Evolutionary conservation across 2,113 vertebrate species (phyloP), one percentile per base, ranked within the genome.

Genomic region (Cnemophilus loriae): DNA sequence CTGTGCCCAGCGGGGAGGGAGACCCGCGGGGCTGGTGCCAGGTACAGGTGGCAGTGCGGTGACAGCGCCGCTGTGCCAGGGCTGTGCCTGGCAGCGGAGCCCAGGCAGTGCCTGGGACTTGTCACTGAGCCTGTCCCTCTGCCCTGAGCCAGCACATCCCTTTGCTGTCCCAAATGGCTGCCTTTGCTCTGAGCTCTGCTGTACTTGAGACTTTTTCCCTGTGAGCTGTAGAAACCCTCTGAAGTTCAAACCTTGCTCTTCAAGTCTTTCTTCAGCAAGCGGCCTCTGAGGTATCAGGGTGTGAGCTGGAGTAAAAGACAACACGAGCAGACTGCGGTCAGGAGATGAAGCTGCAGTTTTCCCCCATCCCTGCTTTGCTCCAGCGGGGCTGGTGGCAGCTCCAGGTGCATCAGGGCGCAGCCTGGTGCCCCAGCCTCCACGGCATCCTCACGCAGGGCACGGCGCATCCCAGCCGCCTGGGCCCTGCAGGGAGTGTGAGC

Each of bases 361-460:
- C 32, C 35, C 35, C 37, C 55, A 8, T n/a, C 35, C n/a, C 2
- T 22, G 84, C 41, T 21, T 16, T 8, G 44, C 89, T 57, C 39
- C 60, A 10, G 27, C 0, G 3, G 22, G 53, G 24, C 32, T 1
- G 1, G 4, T 32, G 41, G 63, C 63, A 39, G 50, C 90, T 37
- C 35, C 60, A 12, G 76, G 33, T 8, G 0, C 39, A 1, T 11
- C 56, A 59, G 52, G 69, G 63, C 8, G 3, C 64, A 13, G 39
- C 70, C n/a, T 1, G 0, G 13, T 6, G 24, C 41, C 28, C 10
- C 67, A 7, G 35, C 2, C 42, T 27, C 37, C 44, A 3, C 11
- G 9, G 3, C 19, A 3, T 32, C 61, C 44, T 53, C 1, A 0
- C 3, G 13, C 13, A 1, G 59, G 49, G 50, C 75, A 1, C 0